phyloP scores from a whole-genome alignment of 2,888 invertebrate species.

The Lasioglossum zephyrum region DNA sequence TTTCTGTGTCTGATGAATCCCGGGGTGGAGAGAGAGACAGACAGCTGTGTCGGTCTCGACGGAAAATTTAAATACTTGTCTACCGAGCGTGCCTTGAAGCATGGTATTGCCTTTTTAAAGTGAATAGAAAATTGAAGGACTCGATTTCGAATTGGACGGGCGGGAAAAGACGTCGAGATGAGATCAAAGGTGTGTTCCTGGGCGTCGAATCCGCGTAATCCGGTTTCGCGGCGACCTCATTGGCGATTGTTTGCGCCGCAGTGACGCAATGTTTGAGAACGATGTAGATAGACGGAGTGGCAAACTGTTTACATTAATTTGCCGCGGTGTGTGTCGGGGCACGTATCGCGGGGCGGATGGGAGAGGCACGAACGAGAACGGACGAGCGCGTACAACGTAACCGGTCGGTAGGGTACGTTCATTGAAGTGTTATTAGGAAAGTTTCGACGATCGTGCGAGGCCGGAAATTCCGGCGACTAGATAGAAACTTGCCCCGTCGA shows the following conservation, averaged over 20 bases:
- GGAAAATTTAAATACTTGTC: not conserved
- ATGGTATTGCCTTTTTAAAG: not conserved
- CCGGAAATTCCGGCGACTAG: slow-evolving; percentile 19
- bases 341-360: slow-evolving; percentile 33
- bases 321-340: slow-evolving; percentile 14
- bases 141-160: not conserved
- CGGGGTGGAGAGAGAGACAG: not conserved
- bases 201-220: slow-evolving; percentile 11
- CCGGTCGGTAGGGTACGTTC: not conserved
- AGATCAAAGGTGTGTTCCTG: not conserved
- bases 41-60: not conserved
- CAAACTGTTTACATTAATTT: slow-evolving; percentile 55
- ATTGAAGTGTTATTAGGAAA: slow-evolving; percentile 44
- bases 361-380: not conserved
- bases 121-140: not conserved
- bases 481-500: slow-evolving; percentile 19
- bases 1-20: slow-evolving; percentile 19
- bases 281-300: slow-evolving; percentile 14
- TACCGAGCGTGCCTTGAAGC: not conserved
- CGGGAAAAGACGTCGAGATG: not conserved
- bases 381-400: not conserved
- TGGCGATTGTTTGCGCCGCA: slow-evolving; percentile 26
- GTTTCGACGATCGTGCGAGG: slow-evolving; percentile 31
- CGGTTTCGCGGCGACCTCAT: slow-evolving; percentile 15
- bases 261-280: slow-evolving; percentile 44